Evolutionary conservation across 2,797 vertebrate species (phyloP), one percentile per base, ranked within the genome.

Genomic region (Ctenopoma multispine): DNA sequence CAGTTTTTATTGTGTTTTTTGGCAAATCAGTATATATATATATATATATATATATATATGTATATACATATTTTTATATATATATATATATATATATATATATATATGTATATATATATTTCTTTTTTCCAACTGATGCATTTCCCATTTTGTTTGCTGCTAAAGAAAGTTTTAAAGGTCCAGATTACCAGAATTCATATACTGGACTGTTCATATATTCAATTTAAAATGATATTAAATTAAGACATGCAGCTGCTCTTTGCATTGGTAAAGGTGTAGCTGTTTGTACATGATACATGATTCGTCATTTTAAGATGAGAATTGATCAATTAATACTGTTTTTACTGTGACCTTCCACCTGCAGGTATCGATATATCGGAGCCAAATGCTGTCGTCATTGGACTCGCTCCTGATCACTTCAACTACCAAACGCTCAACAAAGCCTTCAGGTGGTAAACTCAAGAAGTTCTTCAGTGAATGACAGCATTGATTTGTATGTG

Each of bases 321-420:
- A 20, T 17, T 15, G 18, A 17, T 46, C 6, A 4, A 14, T 3
- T 8, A 2, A 44, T 18, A 9, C 10, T 36, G 18, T 31, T 13
- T 17, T 23, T 14, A 24, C 12, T 53, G 14, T 14, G 36, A 58
- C 5, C 20, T 34, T 54, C 6, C 29, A 3, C 79, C 20, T 81
- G 14, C 79, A 99, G 97, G 96, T 65, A 91, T 99, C 18, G 91
- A 95, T 79, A 97, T 94, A 0, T 92, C 88, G 0, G 90, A 97
- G 43, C 98, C 97, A 21, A 97, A 97, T 4, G 96, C 97, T 1
- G 97, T 99, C 15, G 96, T 99, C 58, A 63, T 99, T 12, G 98
- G 97, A 74, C 91, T 99, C 80, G 96, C 97, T 77, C 97, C 97
- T 1, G 94, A 96, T 68, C 96, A 95, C 79, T 99, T 99, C 80